phyloP scores from a whole-genome alignment of 2,797 vertebrate genomes.

The Phaenicophaeus curvirostris region DNA sequence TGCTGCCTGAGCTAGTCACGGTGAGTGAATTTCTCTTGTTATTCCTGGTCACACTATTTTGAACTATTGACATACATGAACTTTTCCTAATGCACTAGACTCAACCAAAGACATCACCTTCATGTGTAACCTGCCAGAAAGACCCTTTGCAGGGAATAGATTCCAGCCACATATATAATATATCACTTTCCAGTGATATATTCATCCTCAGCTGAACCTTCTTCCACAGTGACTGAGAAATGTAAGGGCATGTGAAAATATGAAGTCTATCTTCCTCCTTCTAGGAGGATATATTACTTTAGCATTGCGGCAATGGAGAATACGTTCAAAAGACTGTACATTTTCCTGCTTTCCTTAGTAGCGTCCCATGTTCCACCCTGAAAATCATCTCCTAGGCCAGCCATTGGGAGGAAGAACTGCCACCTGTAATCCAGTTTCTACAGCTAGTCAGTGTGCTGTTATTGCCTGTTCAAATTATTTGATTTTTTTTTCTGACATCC shows the following conservation, averaged over 20 bases:
- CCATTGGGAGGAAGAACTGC: constrained; percentile 29
- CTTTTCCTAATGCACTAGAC: neutral
- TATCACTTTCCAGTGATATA: fast-evolving
- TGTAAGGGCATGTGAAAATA: neutral
- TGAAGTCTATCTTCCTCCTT: neutral
- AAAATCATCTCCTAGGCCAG: constrained; percentile 9
- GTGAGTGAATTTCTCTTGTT: neutral
- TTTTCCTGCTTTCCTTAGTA: constrained; percentile 3
- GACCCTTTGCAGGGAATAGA: neutral
- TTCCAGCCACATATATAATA: too few relatives aligned
- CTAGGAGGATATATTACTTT: neutral
- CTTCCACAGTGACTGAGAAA: neutral
- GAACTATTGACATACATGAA: neutral
- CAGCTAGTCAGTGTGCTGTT: constrained; percentile 45
- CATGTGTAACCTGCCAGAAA: neutral
- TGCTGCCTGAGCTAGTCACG: neutral
- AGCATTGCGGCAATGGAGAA: neutral
- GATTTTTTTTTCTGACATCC: constrained; percentile 12
- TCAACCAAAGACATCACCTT: neutral
- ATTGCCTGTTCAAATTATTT: constrained; percentile 68
- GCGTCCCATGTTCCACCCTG: neutral
- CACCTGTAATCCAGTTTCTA: constrained; percentile 32
- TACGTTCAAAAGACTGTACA: neutral
- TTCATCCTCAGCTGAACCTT: neutral
- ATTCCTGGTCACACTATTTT: neutral